phyloP scores from a whole-genome alignment of 2,888 invertebrate genomes.

The Drosophila algonquin region DNA sequence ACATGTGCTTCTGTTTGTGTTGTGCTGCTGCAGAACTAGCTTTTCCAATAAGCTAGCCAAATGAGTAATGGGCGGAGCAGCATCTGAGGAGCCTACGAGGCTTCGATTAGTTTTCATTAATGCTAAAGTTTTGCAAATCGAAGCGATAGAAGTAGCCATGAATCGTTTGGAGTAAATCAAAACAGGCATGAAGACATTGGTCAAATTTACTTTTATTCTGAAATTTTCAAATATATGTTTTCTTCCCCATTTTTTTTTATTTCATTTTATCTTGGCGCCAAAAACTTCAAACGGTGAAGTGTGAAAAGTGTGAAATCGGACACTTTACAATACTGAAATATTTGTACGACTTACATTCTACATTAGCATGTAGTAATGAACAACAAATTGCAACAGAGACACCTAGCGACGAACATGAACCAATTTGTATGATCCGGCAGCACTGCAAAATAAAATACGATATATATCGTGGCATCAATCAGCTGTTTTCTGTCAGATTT shows the following conservation, averaged over 20 bases:
- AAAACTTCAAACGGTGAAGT: not conserved
- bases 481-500: too few relatives aligned
- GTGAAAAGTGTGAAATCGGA: not conserved
- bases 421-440: too few relatives aligned
- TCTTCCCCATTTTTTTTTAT: too few relatives aligned
- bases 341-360: too few relatives aligned
- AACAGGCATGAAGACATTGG: not conserved
- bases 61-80: constrained; percentile 10
- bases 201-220: too few relatives aligned
- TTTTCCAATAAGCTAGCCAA: constrained; percentile 28
- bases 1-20: constrained; percentile 32
- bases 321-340: not conserved
- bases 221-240: too few relatives aligned
- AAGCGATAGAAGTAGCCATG: not conserved
- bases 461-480: too few relatives aligned
- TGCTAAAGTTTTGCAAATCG: not conserved
- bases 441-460: too few relatives aligned
- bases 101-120: constrained; percentile 13
- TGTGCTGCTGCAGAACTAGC: constrained; percentile 19
- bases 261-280: not conserved
- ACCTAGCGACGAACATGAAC: too few relatives aligned
- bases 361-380: too few relatives aligned
- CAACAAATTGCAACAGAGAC: too few relatives aligned
- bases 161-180: not conserved
- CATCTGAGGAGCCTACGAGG: not conserved